Evolutionary conservation across 2,888 invertebrate species (phyloP).

Genomic region (Drosophila meridiana): DNA sequence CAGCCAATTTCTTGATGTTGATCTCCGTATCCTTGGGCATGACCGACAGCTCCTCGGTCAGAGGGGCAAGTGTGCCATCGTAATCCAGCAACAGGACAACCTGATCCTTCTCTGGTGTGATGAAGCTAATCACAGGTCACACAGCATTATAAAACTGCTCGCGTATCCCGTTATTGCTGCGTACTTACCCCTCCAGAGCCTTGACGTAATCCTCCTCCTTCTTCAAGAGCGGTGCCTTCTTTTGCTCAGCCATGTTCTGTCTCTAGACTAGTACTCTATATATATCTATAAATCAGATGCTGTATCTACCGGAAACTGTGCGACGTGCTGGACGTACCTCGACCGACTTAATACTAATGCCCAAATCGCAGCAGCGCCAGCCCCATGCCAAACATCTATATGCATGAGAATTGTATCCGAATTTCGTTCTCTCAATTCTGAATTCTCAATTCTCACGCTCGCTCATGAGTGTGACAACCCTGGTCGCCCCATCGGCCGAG

Average conservation of each 20-base stretch:
- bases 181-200: slow-evolving; percentile 83
- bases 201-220: slow-evolving; percentile 84
- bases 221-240: slow-evolving; percentile 84
- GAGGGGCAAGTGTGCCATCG: slow-evolving; percentile 91
- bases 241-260: slow-evolving; percentile 84
- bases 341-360: slow-evolving; percentile 81
- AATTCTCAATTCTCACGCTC: slow-evolving; percentile 12
- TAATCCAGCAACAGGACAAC: slow-evolving; percentile 90
- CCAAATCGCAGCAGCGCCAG: slow-evolving; percentile 48
- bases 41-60: slow-evolving; percentile 88
- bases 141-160: background rate
- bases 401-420: slow-evolving; percentile 14
- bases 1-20: slow-evolving; percentile 89
- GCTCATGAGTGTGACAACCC: slow-evolving; percentile 57
- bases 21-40: slow-evolving; percentile 90
- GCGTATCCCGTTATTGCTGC: too few relatives aligned
- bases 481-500: slow-evolving; percentile 37
- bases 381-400: slow-evolving; percentile 58
- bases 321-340: slow-evolving; percentile 80
- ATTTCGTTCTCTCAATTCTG: slow-evolving; percentile 12
- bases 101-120: slow-evolving; percentile 88
- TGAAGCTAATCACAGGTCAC: slow-evolving; percentile 71
- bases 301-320: slow-evolving; percentile 74
- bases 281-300: slow-evolving; percentile 20
- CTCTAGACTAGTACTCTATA: slow-evolving; percentile 22